Conservation (phyloP, 2,888 invertebrate species). For the Brachyopa scutellaris region DNA sequence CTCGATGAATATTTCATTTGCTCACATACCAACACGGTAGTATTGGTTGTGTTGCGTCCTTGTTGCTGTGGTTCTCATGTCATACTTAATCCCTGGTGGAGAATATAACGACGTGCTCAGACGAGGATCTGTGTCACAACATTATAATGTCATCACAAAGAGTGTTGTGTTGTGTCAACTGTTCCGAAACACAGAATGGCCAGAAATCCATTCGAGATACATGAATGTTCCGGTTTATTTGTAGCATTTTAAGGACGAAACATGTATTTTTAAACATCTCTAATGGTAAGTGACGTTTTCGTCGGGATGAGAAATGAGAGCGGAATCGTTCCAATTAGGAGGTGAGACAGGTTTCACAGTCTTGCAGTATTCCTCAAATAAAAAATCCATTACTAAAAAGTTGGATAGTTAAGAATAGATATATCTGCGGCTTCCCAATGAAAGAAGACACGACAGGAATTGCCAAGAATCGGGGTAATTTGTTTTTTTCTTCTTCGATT, state of each 20-base stretch:
- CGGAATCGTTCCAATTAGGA: neutral
- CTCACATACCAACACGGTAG: neutral
- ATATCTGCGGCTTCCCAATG: neutral
- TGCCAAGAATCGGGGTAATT: neutral
- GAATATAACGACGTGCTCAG: neutral
- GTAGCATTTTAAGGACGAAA: neutral
- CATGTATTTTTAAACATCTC: constrained; percentile 3
- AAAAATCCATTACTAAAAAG: too few species aligned
- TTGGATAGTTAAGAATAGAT: too few species aligned
- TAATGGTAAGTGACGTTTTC: neutral
- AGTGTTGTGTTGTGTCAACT: neutral
- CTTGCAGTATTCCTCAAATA: too few species aligned
- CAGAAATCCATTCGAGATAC: neutral
- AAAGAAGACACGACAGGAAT: neutral
- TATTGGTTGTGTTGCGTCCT: neutral
- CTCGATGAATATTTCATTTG: neutral
- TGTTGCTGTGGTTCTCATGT: neutral
- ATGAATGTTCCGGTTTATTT: neutral
- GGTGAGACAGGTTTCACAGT: neutral
- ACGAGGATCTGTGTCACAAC: neutral
- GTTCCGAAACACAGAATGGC: neutral
- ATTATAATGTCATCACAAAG: neutral
- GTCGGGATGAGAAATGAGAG: neutral
- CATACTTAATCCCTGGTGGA: neutral
- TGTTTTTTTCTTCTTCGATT: too few species aligned